Conservation (phyloP, 2,797 vertebrate species). For the Thalassophryne amazonica region DNA sequence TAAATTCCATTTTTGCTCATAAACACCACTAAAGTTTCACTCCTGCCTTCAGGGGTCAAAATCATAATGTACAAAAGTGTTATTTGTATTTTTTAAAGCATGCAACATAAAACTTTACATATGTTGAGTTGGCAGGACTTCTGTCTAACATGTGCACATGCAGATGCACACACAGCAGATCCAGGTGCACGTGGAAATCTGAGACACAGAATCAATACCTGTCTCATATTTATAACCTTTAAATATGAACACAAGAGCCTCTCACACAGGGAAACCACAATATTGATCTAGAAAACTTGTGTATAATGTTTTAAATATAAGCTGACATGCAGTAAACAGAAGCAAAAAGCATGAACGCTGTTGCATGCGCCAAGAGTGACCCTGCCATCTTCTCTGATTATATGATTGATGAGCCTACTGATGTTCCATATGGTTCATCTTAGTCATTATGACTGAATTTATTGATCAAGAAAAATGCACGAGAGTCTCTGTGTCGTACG, state of each 20-base stretch:
- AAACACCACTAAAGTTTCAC: too few species aligned
- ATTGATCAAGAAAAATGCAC: conserved; percentile 36
- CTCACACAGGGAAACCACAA: neutral
- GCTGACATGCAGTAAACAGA: conserved; percentile 14
- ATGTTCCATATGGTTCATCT: conserved; percentile 62
- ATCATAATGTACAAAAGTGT: conserved; percentile 38
- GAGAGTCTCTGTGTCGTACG: neutral
- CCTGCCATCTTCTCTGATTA: conserved; percentile 51
- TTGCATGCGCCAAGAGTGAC: conserved; percentile 12
- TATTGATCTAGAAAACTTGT: conserved; percentile 22
- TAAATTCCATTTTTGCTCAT: too few species aligned
- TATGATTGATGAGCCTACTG: conserved; percentile 66
- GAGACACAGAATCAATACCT: conserved; percentile 27
- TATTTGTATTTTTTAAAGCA: conserved; percentile 42
- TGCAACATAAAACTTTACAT: conserved; percentile 30
- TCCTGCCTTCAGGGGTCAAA: conserved; percentile 21
- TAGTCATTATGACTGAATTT: conserved; percentile 35
- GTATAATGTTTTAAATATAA: conserved; percentile 42
- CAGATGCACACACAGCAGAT: neutral
- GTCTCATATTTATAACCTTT: conserved; percentile 43
- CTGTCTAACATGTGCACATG: neutral
- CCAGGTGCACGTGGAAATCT: conserved; percentile 4
- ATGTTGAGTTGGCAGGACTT: conserved; percentile 22
- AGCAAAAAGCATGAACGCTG: neutral
- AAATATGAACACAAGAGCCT: conserved; percentile 27